Evolutionary conservation across 2,888 invertebrate species (phyloP), one percentile per base, ranked within the genome.

Genomic region (Netelia inedita): DNA sequence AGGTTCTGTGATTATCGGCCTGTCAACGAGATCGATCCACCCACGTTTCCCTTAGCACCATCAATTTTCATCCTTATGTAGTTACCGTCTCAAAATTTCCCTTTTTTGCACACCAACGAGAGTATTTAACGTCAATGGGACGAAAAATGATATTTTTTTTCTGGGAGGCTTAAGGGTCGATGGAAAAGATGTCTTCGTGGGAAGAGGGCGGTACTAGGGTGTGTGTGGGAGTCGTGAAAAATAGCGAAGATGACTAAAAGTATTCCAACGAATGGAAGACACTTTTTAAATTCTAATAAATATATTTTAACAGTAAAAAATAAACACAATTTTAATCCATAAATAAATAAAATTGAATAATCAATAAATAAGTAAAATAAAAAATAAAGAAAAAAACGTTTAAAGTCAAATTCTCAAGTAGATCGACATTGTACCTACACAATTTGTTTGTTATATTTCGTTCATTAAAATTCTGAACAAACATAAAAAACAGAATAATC

Each of bases 231-330:
- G 16, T 57, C n/a, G 75, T 57, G 55, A n/a, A 81, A 81, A 71
- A 55, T 71, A n/a, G 71, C 71, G n/a, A 80, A 53, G 74, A 74
- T 41, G 61, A 14, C 28, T n/a, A 46, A 14, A 35, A 61, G 55
- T 9, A 74, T 61, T 28, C 28, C 28, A 28, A 28, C 11, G 0
- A 46, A 11, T 11, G 1, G 46, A 46, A 46, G 14, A 46, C 46
- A 10, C 3, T 9, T 6, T 6, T 41, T 9, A 9, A 41, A 41
- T 41, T 43, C n/a, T n/a, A n/a, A n/a, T n/a, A n/a, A n/a, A n/a
- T n/a, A n/a, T n/a, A n/a, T n/a, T n/a, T n/a, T n/a, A n/a, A n/a
- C n/a, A n/a, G n/a, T n/a, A n/a, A n/a, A n/a, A n/a, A 28, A 28
- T 2, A 35, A 35, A 35, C n/a, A 35, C 35, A 35, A 35, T 6